Base-by-base conservation (phyloP, 2,888 invertebrate genomes). In the Auanema sp. region DNA sequence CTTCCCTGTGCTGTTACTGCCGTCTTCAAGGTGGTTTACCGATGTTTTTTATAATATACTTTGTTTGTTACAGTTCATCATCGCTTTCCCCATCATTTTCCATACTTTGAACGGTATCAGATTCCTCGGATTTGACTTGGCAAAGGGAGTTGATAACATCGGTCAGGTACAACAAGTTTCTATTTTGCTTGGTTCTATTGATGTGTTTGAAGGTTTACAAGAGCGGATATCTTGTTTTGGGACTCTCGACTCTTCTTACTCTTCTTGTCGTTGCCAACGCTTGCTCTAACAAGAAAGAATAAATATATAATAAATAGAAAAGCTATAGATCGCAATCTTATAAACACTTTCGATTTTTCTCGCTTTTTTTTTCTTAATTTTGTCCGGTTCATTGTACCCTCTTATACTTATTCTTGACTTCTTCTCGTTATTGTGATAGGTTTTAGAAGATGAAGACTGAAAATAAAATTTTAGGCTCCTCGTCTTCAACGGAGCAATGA, bases 61-160 rank as follows among this genome's bases (percentile, higher is more conserved):
- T n/a, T n/a, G n/a, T 33, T 33, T 5, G 33, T 33, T 68, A 58
- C 47, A 70, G 72, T 84, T 80, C 68, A 67, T 83, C 57, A 74
- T 84, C 59, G 79, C 83, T 23, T 83, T 78, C 68, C 79, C 80
- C 23, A 79, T 84, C 66, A 71, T 77, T 51, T 84, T 78, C 83
- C 82, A 84, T 68, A 68, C 78, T 16, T 66, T 84, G 51, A 84
- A 84, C 68, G 84, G 84, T 41, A 69, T 84, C 49, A 77, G 84
- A 12, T 81, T 81, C 70, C 56, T 84, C 41, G 80, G 78, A 51
- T 83, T 79, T 68, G 83, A 83, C 59, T 63, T 81, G 65, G 83
- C 80, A 14, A 80, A 76, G 64, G 80, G 79, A 59, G 70, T 69
- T 55, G 67, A 71, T 56, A 69, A 71, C 53, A 65, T 74, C 33